Evolutionary conservation across 2,797 vertebrate species (phyloP).

Genomic region (Xiphorhynchus erythropygius): DNA sequence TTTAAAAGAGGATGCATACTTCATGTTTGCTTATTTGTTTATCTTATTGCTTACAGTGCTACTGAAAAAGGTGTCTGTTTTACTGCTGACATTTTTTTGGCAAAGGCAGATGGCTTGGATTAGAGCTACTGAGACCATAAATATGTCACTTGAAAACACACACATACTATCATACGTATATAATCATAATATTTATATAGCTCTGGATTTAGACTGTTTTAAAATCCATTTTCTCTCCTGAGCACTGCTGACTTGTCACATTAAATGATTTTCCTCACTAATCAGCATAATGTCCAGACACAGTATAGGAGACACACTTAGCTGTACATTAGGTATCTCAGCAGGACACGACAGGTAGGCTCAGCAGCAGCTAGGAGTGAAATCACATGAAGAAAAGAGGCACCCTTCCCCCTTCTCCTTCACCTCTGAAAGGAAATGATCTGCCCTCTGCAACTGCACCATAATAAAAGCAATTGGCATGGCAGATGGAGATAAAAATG

Average conservation of each 20-base stretch:
- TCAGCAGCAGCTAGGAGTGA: conserved; percentile 7
- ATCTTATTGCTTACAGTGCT: not conserved
- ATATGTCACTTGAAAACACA: conserved; percentile 33
- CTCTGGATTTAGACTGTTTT: conserved; percentile 35
- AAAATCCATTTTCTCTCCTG: conserved; percentile 58
- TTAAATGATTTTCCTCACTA: conserved; percentile 42
- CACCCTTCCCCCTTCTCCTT: conserved; percentile 32
- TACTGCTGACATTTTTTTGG: conserved; percentile 34
- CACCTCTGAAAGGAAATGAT: conserved; percentile 46
- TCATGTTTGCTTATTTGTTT: not conserved
- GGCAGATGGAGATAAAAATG: conserved; percentile 47
- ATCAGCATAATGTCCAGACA: not conserved
- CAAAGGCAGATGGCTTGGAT: conserved; percentile 13
- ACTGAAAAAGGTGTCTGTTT: conserved; percentile 21
- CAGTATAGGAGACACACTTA: not conserved
- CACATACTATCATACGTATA: not conserved
- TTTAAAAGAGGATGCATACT: not conserved
- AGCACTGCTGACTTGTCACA: not conserved
- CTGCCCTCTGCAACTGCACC: conserved; percentile 39
- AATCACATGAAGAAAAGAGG: conserved; percentile 20
- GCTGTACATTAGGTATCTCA: conserved; percentile 3
- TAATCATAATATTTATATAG: conserved; percentile 55
- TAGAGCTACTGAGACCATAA: conserved; percentile 46
- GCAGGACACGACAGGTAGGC: conserved; percentile 26
- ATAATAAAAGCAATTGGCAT: conserved; percentile 42